phyloP scores from a whole-genome alignment of 2,113 vertebrate species.

The Centropus bengalensis region DNA sequence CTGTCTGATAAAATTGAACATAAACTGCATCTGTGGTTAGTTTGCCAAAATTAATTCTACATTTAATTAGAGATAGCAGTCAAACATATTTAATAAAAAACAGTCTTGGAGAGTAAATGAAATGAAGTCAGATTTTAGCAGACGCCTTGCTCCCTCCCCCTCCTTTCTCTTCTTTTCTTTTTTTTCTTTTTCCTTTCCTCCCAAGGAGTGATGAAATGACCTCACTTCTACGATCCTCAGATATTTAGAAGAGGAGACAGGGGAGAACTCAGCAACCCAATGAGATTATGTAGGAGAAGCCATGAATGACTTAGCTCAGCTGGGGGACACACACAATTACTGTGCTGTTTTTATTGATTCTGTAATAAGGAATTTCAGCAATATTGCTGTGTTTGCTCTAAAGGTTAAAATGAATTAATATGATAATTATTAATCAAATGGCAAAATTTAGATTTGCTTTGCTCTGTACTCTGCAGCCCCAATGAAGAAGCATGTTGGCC shows the following conservation, averaged over 20 bases:
- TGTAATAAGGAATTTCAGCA: slow-evolving; percentile 59
- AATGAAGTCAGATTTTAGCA: slow-evolving; percentile 81
- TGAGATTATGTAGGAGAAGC: slow-evolving; percentile 57
- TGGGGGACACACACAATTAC: slow-evolving; percentile 54
- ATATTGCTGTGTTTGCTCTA: background rate
- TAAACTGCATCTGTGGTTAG: slow-evolving; percentile 84
- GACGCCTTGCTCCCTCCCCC: slow-evolving; percentile 36
- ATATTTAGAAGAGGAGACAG: slow-evolving; percentile 41
- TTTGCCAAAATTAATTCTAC: slow-evolving; percentile 87
- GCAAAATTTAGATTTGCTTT: background rate
- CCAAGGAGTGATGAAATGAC: slow-evolving; percentile 61
- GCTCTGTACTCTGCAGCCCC: background rate
- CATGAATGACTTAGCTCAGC: slow-evolving; percentile 56
- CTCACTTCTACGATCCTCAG: slow-evolving; percentile 69
- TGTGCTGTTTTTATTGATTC: slow-evolving; percentile 62
- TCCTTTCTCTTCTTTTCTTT: background rate
- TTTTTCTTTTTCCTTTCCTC: background rate
- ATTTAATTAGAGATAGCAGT: slow-evolving; percentile 87
- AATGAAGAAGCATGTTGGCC: background rate
- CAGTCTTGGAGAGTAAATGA: slow-evolving; percentile 82
- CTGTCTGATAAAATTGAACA: slow-evolving; percentile 87
- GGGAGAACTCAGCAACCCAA: background rate
- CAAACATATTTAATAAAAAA: slow-evolving; percentile 88
- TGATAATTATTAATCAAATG: background rate
- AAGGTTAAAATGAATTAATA: slow-evolving; percentile 4